phyloP scores from a whole-genome alignment of 2,113 vertebrate genomes.

The Notiomystis cincta region DNA sequence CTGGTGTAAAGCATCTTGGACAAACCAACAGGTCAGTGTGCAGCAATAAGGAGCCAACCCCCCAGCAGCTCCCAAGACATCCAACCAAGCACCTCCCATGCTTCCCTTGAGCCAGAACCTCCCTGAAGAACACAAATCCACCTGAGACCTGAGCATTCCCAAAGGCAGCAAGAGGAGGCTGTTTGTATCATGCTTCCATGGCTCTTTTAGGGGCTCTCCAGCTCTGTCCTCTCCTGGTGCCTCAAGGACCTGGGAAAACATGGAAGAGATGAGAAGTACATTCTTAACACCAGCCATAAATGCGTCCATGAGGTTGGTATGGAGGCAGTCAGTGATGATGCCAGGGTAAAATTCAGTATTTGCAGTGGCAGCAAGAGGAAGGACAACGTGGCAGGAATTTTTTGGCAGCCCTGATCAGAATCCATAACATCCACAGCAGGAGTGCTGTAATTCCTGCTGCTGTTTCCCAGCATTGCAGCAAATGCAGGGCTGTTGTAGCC shows the following conservation, averaged over 20 bases:
- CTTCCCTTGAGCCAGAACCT: background rate
- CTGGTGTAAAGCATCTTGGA: background rate
- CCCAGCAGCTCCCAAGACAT: background rate
- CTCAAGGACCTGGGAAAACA: background rate
- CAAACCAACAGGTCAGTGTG: too few species aligned
- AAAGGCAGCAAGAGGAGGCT: background rate
- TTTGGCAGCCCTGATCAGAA: background rate
- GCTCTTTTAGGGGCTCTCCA: background rate
- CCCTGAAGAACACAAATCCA: background rate
- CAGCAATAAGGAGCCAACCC: background rate
- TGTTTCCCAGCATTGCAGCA: background rate
- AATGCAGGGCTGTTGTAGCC: background rate
- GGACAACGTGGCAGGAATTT: background rate
- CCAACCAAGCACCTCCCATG: background rate
- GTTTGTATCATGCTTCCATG: accelerated
- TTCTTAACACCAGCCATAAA: background rate
- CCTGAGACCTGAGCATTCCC: background rate
- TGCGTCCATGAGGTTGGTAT: accelerated
- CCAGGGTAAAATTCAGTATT: background rate
- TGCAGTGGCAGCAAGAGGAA: background rate
- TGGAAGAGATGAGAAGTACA: background rate
- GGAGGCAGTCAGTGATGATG: background rate
- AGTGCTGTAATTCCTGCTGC: background rate
- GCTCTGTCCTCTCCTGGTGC: background rate
- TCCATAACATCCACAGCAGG: accelerated